These are phyloP conservation scores for Sebastes elongatus DNA, from an alignment of 2,797 vertebrate species.

Conservation along the genomic window DNA sequence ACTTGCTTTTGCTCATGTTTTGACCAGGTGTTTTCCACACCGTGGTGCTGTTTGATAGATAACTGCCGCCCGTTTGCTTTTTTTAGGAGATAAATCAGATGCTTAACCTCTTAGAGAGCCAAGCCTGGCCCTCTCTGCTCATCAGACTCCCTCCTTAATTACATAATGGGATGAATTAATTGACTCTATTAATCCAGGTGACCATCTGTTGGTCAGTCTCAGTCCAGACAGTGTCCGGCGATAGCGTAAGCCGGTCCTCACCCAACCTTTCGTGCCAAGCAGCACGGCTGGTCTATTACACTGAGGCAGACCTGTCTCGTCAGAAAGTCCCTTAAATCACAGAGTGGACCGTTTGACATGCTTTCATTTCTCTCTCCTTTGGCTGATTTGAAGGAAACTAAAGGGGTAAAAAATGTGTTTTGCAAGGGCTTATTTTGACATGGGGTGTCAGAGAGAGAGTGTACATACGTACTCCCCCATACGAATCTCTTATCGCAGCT, in stretches of 20 bases:
- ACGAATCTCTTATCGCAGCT: slow-evolving; percentile 58
- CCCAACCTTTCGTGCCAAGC: slow-evolving; percentile 50
- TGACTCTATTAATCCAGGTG: slow-evolving; percentile 80
- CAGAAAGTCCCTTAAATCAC: slow-evolving; percentile 39
- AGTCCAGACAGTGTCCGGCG: slow-evolving; percentile 62
- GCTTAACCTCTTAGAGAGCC: slow-evolving; percentile 61
- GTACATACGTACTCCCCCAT: slow-evolving; percentile 57
- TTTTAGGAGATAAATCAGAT: slow-evolving; percentile 55
- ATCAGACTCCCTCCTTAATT: slow-evolving; percentile 72
- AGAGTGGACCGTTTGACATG: slow-evolving; percentile 22
- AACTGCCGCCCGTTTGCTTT: slow-evolving; percentile 21
- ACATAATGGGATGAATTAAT: slow-evolving; percentile 80
- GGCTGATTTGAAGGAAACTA: slow-evolving; percentile 43
- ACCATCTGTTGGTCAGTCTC: slow-evolving; percentile 77
- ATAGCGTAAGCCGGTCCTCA: slow-evolving; percentile 48
- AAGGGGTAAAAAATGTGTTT: slow-evolving; percentile 44
- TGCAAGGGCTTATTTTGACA: slow-evolving; percentile 63
- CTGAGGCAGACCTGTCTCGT: slow-evolving; percentile 12
- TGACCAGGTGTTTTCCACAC: slow-evolving; percentile 17
- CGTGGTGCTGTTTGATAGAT: slow-evolving; percentile 42
- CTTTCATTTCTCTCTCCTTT: slow-evolving; percentile 21
- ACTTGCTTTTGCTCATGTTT: neutral
- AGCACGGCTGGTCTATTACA: slow-evolving; percentile 33
- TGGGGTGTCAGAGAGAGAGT: slow-evolving; percentile 57
- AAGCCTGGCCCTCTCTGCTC: slow-evolving; percentile 40